Percentiles rank a stretch among this genome's conserved stretches.
phyloP scores from a whole-genome alignment of 2,797 vertebrate genomes.

The Rhinichthys osculus region DNA sequence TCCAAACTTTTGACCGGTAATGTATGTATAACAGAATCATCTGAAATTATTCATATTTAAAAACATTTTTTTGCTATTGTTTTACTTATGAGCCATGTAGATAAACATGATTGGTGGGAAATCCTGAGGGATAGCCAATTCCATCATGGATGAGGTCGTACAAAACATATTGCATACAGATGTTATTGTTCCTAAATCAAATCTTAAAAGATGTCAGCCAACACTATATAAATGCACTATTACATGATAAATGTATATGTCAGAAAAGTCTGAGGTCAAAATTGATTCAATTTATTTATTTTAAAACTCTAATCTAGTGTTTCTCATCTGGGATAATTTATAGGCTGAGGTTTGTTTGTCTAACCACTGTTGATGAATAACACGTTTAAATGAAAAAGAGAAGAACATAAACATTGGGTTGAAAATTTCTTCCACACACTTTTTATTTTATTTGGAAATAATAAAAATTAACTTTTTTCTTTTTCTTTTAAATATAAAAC shows the following conservation, averaged over 20 bases:
- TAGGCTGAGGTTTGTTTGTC: not conserved
- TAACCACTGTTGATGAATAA: not conserved
- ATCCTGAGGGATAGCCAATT: constrained; percentile 28
- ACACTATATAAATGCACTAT: not conserved
- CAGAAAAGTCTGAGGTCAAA: not conserved
- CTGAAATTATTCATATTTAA: not conserved
- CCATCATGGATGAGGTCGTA: not conserved
- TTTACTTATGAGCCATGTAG: not conserved
- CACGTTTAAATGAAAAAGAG: constrained; percentile 22
- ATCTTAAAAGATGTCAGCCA: not conserved
- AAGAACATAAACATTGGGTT: constrained; percentile 48
- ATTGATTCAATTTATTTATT: not conserved
- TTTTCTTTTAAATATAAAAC: constrained; percentile 81
- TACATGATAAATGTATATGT: not conserved
- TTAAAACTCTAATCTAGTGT: not conserved
- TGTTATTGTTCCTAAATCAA: not conserved
- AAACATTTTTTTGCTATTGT: constrained; percentile 1
- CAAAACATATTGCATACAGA: constrained; percentile 3
- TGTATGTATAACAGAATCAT: too few species aligned
- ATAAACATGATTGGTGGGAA: not conserved
- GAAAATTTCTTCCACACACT: constrained; percentile 78
- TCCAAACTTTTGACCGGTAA: too few species aligned
- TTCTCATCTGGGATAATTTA: not conserved
- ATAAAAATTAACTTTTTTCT: constrained; percentile 87
- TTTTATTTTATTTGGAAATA: constrained; percentile 85